phyloP scores from a whole-genome alignment of 2,113 vertebrate species.

The Trogon melanurus region DNA sequence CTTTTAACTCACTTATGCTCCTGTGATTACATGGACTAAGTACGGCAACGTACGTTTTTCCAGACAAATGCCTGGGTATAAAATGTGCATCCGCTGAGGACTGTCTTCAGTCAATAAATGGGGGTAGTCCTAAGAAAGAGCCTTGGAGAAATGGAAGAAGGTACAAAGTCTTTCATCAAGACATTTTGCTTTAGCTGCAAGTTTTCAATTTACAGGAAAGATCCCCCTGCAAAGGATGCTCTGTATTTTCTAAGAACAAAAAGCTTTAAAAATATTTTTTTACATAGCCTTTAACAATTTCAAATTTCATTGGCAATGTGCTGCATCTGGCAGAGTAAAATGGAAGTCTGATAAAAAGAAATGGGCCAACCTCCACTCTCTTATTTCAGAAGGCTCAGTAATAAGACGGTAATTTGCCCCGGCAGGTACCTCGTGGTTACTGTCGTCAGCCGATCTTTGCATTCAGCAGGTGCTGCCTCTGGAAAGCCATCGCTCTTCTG shows the following conservation, averaged over 20 bases:
- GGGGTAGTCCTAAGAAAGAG: not conserved
- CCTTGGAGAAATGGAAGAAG: not conserved
- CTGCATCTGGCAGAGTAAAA: not conserved
- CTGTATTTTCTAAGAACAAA: not conserved
- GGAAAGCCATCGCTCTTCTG: not conserved
- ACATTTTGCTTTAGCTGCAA: not conserved
- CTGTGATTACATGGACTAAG: not conserved
- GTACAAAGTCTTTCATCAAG: not conserved
- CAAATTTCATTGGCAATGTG: not conserved
- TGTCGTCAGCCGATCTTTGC: not conserved
- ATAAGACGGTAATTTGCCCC: not conserved
- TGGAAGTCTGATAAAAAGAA: not conserved
- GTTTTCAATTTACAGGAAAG: not conserved
- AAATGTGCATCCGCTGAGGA: not conserved
- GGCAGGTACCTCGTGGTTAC: not conserved
- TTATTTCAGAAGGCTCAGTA: not conserved
- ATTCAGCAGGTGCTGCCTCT: rapidly evolving
- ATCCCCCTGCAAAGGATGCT: not conserved
- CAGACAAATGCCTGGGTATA: not conserved
- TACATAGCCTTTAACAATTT: not conserved
- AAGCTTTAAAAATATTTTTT: not conserved
- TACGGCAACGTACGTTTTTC: not conserved
- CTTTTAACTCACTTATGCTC: not conserved
- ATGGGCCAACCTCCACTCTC: not conserved
- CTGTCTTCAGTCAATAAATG: not conserved